A percentile compares a stretch with the other conserved stretches of the same genome.
Evolutionary conservation across 2,113 vertebrate genomes (phyloP).

Genomic region (Notechis scutatus): DNA sequence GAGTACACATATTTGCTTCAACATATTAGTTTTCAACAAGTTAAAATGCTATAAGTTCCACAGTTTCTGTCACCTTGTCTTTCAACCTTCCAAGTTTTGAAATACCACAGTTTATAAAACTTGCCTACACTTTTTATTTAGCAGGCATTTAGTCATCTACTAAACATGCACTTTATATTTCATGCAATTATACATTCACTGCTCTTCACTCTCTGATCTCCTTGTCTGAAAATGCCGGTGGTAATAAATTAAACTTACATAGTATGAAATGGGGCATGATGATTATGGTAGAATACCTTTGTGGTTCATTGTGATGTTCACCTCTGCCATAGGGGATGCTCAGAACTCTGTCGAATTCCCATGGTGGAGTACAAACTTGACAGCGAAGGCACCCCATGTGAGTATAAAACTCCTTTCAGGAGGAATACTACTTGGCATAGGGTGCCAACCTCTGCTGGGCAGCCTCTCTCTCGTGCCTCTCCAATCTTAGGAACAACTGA

Average conservation of each 20-base stretch:
- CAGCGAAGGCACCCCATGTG: constrained; percentile 93
- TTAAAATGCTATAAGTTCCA: neutral
- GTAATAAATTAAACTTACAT: neutral
- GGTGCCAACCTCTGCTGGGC: constrained; percentile 81
- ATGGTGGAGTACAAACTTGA: constrained; percentile 98
- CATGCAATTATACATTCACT: neutral
- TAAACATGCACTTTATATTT: neutral
- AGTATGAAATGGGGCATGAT: neutral
- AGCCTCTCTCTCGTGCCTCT: constrained; percentile 82
- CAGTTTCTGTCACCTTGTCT: neutral
- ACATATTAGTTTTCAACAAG: neutral
- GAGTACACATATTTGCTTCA: neutral
- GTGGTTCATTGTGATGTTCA: neutral
- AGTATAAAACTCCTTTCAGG: constrained; percentile 97
- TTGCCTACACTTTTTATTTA: neutral
- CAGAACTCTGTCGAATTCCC: constrained; percentile 94
- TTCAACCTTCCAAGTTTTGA: neutral
- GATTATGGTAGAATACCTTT: neutral
- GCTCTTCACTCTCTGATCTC: neutral
- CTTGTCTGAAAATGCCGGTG: neutral
- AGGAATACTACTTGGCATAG: constrained; percentile 97
- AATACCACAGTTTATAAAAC: neutral
- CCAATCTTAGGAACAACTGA: constrained; percentile 85
- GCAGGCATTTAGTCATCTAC: neutral
- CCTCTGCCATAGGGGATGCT: constrained; percentile 81